Evolutionary conservation across 37 sponge, comb jelly and placozoan species (phyloP).

Genomic region (Ianthella basta): DNA sequence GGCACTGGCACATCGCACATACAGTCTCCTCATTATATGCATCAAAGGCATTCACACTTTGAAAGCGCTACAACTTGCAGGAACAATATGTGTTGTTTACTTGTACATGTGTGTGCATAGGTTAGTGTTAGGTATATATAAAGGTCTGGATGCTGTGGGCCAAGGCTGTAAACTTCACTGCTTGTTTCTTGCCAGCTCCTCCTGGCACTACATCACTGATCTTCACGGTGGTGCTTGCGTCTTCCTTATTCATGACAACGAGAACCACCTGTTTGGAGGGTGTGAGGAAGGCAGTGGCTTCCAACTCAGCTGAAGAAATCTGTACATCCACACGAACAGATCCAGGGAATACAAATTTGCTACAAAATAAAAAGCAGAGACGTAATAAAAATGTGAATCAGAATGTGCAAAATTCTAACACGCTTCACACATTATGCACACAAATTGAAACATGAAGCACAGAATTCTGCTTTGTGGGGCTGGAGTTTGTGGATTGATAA

Average conservation of each 20-base stretch:
- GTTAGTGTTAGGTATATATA: background rate
- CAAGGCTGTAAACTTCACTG: slow-evolving; percentile 54
- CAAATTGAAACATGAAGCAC: no score
- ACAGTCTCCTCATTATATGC: no score
- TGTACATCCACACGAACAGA: slow-evolving; percentile 49
- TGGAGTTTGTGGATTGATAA: no score
- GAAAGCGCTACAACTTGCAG: no score
- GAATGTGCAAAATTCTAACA: no score
- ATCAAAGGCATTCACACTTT: no score
- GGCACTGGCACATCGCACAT: no score
- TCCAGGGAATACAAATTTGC: slow-evolving; percentile 67
- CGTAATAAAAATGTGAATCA: no score
- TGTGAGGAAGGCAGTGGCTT: slow-evolving; percentile 49
- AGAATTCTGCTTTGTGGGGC: no score
- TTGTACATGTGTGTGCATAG: no score
- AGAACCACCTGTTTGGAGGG: slow-evolving; percentile 36
- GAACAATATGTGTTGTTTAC: no score
- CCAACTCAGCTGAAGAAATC: slow-evolving; percentile 14
- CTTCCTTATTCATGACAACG: slow-evolving; percentile 50
- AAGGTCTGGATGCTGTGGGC: slow-evolving; percentile 12
- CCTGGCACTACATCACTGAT: slow-evolving; percentile 24
- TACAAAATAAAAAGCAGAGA: slow-evolving; percentile 12
- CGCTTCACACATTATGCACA: no score
- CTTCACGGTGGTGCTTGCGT: slow-evolving; percentile 35
- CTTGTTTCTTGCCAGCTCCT: slow-evolving; percentile 18